Evolutionary conservation across 2,113 vertebrate genomes (phyloP).

Genomic region (Amphiprion percula): DNA sequence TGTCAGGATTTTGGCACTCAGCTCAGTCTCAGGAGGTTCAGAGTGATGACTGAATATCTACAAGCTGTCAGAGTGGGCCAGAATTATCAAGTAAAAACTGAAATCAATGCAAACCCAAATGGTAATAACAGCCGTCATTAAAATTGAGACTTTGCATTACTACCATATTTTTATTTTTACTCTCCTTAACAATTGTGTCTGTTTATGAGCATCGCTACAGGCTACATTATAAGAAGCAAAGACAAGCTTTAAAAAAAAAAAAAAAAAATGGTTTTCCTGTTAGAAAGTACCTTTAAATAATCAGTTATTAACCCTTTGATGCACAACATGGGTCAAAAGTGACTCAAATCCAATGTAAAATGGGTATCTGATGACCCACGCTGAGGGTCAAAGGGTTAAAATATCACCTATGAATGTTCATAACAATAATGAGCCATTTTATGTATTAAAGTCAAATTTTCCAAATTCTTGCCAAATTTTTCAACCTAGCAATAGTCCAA

Average conservation of each 20-base stretch:
- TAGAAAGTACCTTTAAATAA: too few relatives aligned
- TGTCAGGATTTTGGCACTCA: conserved; percentile 56
- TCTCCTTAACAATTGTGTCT: background rate
- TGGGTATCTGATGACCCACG: too few relatives aligned
- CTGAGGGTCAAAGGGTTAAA: background rate
- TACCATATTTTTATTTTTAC: background rate
- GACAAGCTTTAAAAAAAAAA: too few relatives aligned
- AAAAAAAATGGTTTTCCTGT: too few relatives aligned
- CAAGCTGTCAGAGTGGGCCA: conserved; percentile 60
- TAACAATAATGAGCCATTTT: background rate
- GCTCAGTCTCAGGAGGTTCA: conserved; percentile 52
- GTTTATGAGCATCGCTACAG: background rate
- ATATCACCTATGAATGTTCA: background rate
- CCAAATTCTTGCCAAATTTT: background rate
- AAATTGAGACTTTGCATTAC: conserved; percentile 6
- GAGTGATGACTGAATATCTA: conserved; percentile 57
- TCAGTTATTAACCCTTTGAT: too few relatives aligned
- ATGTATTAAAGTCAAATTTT: background rate
- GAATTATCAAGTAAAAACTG: conserved; percentile 49
- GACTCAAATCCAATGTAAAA: too few relatives aligned
- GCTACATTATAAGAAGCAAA: background rate
- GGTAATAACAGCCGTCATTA: conserved; percentile 27
- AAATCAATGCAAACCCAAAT: conserved; percentile 59
- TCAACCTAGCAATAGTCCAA: background rate
- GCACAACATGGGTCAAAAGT: too few relatives aligned